Evolutionary conservation across 92 coral and sea anemone species (phyloP).

Genomic region (Porites evermanni): DNA sequence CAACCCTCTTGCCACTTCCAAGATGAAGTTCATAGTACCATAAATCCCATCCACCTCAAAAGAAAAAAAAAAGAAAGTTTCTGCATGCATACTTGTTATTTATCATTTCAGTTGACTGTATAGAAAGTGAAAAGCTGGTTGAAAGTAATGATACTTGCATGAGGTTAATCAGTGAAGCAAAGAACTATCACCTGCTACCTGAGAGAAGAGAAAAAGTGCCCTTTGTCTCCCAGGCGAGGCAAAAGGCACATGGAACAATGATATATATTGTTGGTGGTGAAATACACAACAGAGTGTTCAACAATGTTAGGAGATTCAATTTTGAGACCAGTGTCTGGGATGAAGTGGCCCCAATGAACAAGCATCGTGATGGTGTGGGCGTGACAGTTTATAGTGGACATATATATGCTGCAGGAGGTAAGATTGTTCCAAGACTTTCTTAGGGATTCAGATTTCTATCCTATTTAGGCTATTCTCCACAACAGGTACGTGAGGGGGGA

Average conservation of each 20-base stretch:
- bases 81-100: neutral
- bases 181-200: slow-evolving; percentile 91
- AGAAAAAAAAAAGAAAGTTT: neutral
- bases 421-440: neutral
- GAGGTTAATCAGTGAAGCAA: slow-evolving; percentile 86
- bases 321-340: slow-evolving; percentile 86
- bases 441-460: neutral
- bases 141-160: slow-evolving; percentile 80
- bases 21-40: no score
- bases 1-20: neutral
- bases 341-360: slow-evolving; percentile 76
- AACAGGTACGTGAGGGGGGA: no score
- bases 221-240: slow-evolving; percentile 66
- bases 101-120: slow-evolving; percentile 80
- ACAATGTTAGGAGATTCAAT: slow-evolving; percentile 79
- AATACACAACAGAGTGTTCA: slow-evolving; percentile 91
- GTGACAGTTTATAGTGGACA: slow-evolving; percentile 87
- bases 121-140: slow-evolving; percentile 89
- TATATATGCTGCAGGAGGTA: slow-evolving; percentile 98
- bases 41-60: no score
- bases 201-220: slow-evolving; percentile 86
- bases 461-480: no score
- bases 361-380: slow-evolving; percentile 95
- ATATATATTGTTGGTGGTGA: slow-evolving; percentile 95
- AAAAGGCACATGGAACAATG: slow-evolving; percentile 72